A percentile compares a stretch with the other conserved stretches of the same genome.
phyloP scores from a whole-genome alignment of 2,797 vertebrate genomes.

The Poecilia gillii region DNA sequence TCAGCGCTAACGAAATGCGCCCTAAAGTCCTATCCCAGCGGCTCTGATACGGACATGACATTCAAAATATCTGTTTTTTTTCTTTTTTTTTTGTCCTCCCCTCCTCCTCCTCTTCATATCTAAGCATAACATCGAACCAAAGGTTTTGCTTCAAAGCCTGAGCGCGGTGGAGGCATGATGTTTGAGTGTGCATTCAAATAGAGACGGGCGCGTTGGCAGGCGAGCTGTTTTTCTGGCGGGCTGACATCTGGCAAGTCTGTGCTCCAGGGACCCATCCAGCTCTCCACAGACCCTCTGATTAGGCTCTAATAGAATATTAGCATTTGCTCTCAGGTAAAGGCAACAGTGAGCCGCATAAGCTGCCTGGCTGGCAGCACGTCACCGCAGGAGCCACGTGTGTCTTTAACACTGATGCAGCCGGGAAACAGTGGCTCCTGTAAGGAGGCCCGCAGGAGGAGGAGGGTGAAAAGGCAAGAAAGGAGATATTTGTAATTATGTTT shows the following conservation, averaged over 20 bases:
- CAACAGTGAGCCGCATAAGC: conserved; percentile 78
- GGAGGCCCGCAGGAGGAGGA: conserved; percentile 51
- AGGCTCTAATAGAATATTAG: conserved; percentile 91
- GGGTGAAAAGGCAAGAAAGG: conserved; percentile 7
- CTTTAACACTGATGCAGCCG: conserved; percentile 59
- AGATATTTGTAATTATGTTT: conserved; percentile 29
- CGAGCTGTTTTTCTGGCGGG: conserved; percentile 82
- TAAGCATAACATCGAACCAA: conserved; percentile 59
- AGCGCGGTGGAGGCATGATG: conserved; percentile 58
- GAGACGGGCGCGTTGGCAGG: conserved; percentile 80
- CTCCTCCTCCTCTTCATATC: conserved; percentile 34
- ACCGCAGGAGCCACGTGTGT: conserved; percentile 68
- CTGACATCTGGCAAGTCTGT: conserved; percentile 80
- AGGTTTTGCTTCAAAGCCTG: conserved; percentile 74
- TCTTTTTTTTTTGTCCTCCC: not conserved
- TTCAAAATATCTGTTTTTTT: conserved; percentile 38
- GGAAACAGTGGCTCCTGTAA: conserved; percentile 23
- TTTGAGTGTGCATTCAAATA: conserved; percentile 82
- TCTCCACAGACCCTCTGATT: conserved; percentile 86
- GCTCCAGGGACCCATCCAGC: conserved; percentile 81
- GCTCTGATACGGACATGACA: conserved; percentile 65
- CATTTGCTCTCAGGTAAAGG: conserved; percentile 88
- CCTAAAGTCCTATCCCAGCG: conserved; percentile 45
- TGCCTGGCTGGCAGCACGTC: conserved; percentile 67
- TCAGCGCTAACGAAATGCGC: conserved; percentile 45